Conservation (phyloP, 1,140 invertebrate genomes). For the Drosophila melanogaster region Release_6_plus_ISO1_MT NT_033779.5:15966001-15966500, state of each 20-base stretch:
- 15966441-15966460: constrained; percentile 45
- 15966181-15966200: constrained; percentile 72
- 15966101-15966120: constrained; percentile 70
- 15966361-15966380: constrained; percentile 82
- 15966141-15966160: constrained; percentile 1
- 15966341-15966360: constrained; percentile 75
- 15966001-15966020: not conserved
- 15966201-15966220: constrained; percentile 38
- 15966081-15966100: constrained; percentile 72
- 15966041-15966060: not conserved
- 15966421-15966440: constrained; percentile 12
- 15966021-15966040: not conserved
- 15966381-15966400: constrained; percentile 72
- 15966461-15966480: constrained; percentile 51
- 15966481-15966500: constrained; percentile 30
- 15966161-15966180: constrained; percentile 6
- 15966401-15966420: constrained; percentile 45
- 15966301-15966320: constrained; percentile 12
- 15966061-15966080: constrained; percentile 22
- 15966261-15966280: constrained; percentile 63
- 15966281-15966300: constrained; percentile 16
- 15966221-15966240: constrained; percentile 66
- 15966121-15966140: constrained; percentile 62
- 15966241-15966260: constrained; percentile 78
- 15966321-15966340: constrained; percentile 53